A percentile compares a stretch with the other conserved stretches of the same genome.
Evolutionary conservation across 2,797 vertebrate genomes (phyloP).

Genomic region (Mormyrops attenuatus): DNA sequence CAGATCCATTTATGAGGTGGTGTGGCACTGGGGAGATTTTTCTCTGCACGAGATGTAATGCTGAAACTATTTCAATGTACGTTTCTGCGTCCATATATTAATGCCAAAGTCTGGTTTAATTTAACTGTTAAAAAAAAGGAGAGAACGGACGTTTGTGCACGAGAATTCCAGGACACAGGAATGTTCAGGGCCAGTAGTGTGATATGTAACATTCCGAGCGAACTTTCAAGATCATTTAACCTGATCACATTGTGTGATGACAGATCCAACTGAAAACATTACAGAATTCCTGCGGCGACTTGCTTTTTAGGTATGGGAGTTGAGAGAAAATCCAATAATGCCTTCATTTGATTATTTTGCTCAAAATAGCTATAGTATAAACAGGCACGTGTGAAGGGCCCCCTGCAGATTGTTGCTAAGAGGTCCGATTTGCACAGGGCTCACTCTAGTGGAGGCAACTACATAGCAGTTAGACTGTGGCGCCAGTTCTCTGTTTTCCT

Average conservation of each 20-base stretch:
- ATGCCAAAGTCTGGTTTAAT: background rate
- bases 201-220: background rate
- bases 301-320: background rate
- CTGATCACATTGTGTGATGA: background rate
- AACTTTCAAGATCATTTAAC: background rate
- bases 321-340: background rate
- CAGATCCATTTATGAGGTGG: constrained; percentile 60
- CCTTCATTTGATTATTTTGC: background rate
- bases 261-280: background rate
- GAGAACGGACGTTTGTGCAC: background rate
- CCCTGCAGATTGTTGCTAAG: background rate
- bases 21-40: constrained; percentile 49
- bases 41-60: constrained; percentile 60
- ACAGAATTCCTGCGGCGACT: background rate
- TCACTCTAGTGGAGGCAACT: background rate
- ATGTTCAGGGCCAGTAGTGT: background rate
- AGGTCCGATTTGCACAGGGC: background rate
- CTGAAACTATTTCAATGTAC: constrained; percentile 45
- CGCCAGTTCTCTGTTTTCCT: background rate
- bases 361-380: background rate
- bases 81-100: background rate
- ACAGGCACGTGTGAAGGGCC: background rate
- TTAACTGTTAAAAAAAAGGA: background rate
- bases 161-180: background rate
- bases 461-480: background rate